Percentiles rank a stretch among this genome's conserved stretches.
Conservation (phyloP, 2,797 vertebrate species). For the Aulostomus chinensis region DNA sequence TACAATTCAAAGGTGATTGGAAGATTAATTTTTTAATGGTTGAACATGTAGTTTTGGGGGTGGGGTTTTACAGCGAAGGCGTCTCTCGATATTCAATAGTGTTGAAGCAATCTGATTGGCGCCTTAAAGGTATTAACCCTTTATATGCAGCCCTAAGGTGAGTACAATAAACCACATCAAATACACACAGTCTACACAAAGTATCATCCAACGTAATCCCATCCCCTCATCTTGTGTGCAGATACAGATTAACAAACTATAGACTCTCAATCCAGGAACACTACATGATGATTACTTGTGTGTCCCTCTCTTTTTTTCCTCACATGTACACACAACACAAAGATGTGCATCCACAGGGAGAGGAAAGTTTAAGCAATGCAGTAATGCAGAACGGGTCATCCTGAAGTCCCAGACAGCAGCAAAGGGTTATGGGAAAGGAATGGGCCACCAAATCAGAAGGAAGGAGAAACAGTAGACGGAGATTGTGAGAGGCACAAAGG, state of each 20-base stretch:
- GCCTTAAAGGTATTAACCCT: too few relatives aligned
- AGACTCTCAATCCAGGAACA: too few relatives aligned
- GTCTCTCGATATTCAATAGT: too few relatives aligned
- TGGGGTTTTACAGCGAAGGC: too few relatives aligned
- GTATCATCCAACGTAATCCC: not conserved
- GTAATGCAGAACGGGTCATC: slow-evolving; percentile 42
- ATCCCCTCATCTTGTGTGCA: not conserved
- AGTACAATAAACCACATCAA: too few relatives aligned
- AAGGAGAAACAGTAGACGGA: slow-evolving; percentile 23
- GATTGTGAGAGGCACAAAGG: slow-evolving; percentile 27
- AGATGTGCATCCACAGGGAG: slow-evolving; percentile 29
- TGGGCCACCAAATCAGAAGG: slow-evolving; percentile 36
- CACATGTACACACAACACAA: slow-evolving; percentile 1
- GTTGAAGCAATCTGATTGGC: too few relatives aligned
- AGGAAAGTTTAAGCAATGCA: slow-evolving; percentile 32
- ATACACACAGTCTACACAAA: slow-evolving; percentile 23
- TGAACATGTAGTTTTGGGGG: too few relatives aligned
- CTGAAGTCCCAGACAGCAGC: slow-evolving; percentile 53
- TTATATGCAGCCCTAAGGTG: too few relatives aligned
- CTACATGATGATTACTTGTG: too few relatives aligned
- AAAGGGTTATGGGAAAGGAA: slow-evolving; percentile 73
- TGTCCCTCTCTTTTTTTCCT: too few relatives aligned
- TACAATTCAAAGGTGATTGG: too few relatives aligned
- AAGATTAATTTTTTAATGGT: too few relatives aligned
- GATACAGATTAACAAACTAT: slow-evolving; percentile 23